These are phyloP conservation scores for Zhuqinia jingwanae DNA, from an alignment of 2,888 invertebrate species.

Conservation along the genomic window DNA sequence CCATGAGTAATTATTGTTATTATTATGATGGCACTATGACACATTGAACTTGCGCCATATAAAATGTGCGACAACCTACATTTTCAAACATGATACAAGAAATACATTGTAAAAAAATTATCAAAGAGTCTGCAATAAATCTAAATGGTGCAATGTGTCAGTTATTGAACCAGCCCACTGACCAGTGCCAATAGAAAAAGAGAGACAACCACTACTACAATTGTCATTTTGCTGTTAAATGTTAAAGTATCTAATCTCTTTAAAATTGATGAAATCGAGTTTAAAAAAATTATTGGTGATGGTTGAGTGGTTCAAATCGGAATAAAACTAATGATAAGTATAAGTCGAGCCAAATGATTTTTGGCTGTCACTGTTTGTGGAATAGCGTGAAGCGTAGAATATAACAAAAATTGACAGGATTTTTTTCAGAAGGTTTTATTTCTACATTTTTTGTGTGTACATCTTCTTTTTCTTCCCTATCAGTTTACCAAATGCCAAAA, in stretches of 20 bases:
- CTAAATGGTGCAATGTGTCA: too few relatives aligned
- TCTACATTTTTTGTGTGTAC: slow-evolving; percentile 34
- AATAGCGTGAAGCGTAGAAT: not conserved
- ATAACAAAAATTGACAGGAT: not conserved
- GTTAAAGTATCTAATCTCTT: too few relatives aligned
- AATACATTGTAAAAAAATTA: not conserved
- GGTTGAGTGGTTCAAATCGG: too few relatives aligned
- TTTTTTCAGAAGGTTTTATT: slow-evolving; percentile 16
- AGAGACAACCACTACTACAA: not conserved
- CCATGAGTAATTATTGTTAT: not conserved
- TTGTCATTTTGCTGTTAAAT: too few relatives aligned
- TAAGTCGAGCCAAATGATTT: slow-evolving; percentile 21
- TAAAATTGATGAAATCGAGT: too few relatives aligned
- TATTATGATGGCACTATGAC: slow-evolving; percentile 19
- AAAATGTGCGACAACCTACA: not conserved
- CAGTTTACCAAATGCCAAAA: slow-evolving; percentile 46
- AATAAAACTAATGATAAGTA: too few relatives aligned
- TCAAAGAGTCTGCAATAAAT: too few relatives aligned
- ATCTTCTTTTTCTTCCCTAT: slow-evolving; percentile 28
- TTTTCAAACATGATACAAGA: not conserved
- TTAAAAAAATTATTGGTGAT: too few relatives aligned
- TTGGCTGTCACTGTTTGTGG: slow-evolving; percentile 32
- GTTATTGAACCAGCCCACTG: not conserved
- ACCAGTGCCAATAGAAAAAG: not conserved
- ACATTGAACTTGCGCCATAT: slow-evolving; percentile 24